Base-by-base conservation (phyloP, 2,888 invertebrate genomes). In the Drosophila antonietae region DNA sequence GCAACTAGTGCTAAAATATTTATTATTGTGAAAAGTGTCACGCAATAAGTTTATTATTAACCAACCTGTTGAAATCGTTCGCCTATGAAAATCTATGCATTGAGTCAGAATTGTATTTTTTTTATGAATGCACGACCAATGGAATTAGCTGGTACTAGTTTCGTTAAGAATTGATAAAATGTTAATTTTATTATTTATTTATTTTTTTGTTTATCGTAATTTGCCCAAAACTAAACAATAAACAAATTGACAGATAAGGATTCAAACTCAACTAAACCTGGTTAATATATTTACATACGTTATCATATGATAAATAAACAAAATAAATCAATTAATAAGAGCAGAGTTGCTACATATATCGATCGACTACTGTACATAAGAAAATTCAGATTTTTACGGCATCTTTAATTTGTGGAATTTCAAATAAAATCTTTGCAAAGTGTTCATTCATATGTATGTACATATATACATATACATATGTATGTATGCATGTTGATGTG, bases 21-120 rank as follows among this genome's bases (percentile, higher is more conserved):
- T 41, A n/a, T n/a, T 72, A 39, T 46, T 41, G 28, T 46, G 39
- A 55, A 53, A 23, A 56, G 5, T 56, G 69, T 44, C 70, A 75
- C 75, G 69, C 52, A 69, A 61, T 59, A 70, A 41, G 67, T 62
- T 78, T 75, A 55, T 81, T 79, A 73, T 78, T 80, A 80, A 65
- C 55, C 68, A 87, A 83, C 69, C 75, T 72, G 87, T 75, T 71
- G 46, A 64, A 68, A 75, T 62, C 41, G 37, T 43, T 58, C 12
- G 55, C 8, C 63, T 78, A 69, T 68, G 43, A 62, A 67, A 56
- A 52, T 57, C 23, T 61, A 53, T 58, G 59, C 55, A 68, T 59
- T 81, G 60, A 74, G 68, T 78, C 80, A 80, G 61, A 47, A 56
- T 14, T 28, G 31, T 53, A 64, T 64, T 55, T 23, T 61, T 51